Percentiles rank a stretch among this genome's conserved stretches.
These are phyloP conservation scores for Zeus faber DNA, from an alignment of 2,113 vertebrate genomes.

Conservation along the genomic window DNA sequence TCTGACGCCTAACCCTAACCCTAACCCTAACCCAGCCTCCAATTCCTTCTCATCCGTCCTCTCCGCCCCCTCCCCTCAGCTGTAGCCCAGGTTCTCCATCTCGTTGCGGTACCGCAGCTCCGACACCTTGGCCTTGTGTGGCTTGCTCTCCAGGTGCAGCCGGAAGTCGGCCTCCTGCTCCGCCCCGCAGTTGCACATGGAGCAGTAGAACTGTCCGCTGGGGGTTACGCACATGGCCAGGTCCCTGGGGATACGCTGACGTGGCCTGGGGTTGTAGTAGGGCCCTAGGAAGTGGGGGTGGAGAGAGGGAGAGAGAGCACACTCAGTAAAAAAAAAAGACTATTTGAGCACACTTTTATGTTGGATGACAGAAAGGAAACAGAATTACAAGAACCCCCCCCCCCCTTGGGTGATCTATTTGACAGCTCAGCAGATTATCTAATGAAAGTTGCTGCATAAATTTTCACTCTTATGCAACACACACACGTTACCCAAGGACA, in stretches of 20 bases:
- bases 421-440: conserved; percentile 13
- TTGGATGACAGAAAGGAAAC: no score
- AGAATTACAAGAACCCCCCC: no score
- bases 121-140: conserved; percentile 96
- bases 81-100: conserved; percentile 96
- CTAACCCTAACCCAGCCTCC: no score
- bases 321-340: no score
- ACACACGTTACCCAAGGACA: conserved; percentile 9
- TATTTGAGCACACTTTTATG: no score
- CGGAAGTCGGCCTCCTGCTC: conserved; percentile 93
- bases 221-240: conserved; percentile 97
- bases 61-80: conserved; percentile 65
- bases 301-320: background rate
- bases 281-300: conserved; percentile 75
- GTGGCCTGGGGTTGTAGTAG: conserved; percentile 92
- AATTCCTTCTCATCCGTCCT: background rate
- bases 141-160: conserved; percentile 96
- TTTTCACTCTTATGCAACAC: conserved; percentile 47
- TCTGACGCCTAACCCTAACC: no score
- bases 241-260: conserved; percentile 93
- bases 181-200: conserved; percentile 95
- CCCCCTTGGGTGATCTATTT: background rate
- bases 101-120: conserved; percentile 93
- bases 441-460: conserved; percentile 38
- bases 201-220: conserved; percentile 98